Evolutionary conservation across 2,797 vertebrate genomes (phyloP), one percentile per base, ranked within the genome.

Genomic region (Rhynchotus rufescens): DNA sequence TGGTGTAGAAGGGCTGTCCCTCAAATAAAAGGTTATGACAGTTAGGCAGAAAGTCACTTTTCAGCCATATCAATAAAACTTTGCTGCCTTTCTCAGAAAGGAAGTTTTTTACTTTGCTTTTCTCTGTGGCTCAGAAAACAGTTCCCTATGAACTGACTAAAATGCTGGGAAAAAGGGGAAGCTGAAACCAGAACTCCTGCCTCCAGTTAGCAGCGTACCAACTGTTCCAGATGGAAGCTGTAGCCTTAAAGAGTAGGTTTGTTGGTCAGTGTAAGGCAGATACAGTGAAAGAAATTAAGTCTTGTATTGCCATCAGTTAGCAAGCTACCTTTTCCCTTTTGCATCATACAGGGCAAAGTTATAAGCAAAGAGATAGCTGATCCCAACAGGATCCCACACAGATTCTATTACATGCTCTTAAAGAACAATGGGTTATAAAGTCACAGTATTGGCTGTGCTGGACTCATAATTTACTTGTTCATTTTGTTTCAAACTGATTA

Each of bases 91-190:
- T 73, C 60, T 90, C 30, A 7, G 28, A 20, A 65, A 65, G 32
- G 74, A 88, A 61, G 47, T 6, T 86, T 84, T 91, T 74, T 65
- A 54, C 74, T 76, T 67, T 84, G 28, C 34, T 82, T 74, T 62
- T 60, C 88, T 88, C 56, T 54, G 44, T 79, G 44, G 9, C 32
- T 7, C 4, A 14, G 42, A 15, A 56, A 61, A 57, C 7, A 60
- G 49, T 26, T 7, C 28, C 64, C 12, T 85, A 38, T 25, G 80
- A 86, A 34, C 14, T 51, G 61, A 67, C 44, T 17, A 83, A 65
- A 75, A 47, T 23, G 19, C 26, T 80, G 22, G 40, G 59, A 2
- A 3, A 57, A 61, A 73, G 21, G 69, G 47, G 40, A 90, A 92
- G 67, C 4, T 1, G 32, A 78, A 20, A 45, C 42, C 51, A 23